Conservation (phyloP, 2,797 vertebrate genomes). For the Brotogeris chrysoptera region DNA sequence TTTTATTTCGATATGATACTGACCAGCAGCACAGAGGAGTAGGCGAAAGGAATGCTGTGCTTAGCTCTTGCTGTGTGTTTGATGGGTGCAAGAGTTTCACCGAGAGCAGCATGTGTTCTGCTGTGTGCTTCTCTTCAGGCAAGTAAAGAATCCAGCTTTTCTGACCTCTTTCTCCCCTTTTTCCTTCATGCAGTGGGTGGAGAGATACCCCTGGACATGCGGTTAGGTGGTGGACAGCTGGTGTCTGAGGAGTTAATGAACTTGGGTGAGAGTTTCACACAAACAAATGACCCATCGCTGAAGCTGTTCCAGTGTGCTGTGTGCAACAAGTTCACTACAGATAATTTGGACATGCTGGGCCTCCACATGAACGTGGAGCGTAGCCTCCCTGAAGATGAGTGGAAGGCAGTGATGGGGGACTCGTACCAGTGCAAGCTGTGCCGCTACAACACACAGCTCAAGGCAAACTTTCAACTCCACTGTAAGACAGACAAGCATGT, state of each 20-base stretch:
- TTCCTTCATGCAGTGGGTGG: constrained; percentile 83
- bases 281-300: constrained; percentile 94
- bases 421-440: constrained; percentile 98
- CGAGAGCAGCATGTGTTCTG: neutral
- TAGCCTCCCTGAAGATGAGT: constrained; percentile 94
- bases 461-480: constrained; percentile 99
- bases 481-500: constrained; percentile 99
- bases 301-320: constrained; percentile 99
- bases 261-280: constrained; percentile 95
- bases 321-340: constrained; percentile 98
- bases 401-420: constrained; percentile 95
- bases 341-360: constrained; percentile 96
- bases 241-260: constrained; percentile 99
- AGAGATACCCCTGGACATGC: constrained; percentile 95
- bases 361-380: constrained; percentile 97
- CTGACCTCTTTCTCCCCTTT: constrained; percentile 55
- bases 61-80: neutral
- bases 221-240: constrained; percentile 92
- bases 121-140: neutral
- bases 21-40: neutral
- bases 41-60: rapidly evolving
- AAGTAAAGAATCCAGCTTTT: neutral
- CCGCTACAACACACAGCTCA: constrained; percentile 97
- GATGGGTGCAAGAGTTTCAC: neutral
- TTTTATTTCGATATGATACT: neutral